Base-by-base conservation (phyloP, 1,140 invertebrate genomes). In the Pristionchus pacificus region DNA sequence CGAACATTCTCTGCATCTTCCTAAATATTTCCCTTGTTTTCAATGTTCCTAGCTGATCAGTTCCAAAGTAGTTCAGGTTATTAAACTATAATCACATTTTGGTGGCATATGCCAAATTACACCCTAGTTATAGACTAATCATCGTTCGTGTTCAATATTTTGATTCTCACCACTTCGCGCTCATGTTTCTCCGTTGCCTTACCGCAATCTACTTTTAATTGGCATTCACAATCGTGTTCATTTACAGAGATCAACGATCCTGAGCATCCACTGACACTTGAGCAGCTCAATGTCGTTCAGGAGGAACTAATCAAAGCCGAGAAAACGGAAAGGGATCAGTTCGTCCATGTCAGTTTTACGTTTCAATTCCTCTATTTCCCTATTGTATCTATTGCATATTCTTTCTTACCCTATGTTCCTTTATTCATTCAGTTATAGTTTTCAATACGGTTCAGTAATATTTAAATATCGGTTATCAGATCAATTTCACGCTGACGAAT, bases 181-280 rank as follows among this genome's bases (percentile, higher is more conserved):
- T n/a, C n/a, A n/a, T n/a, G n/a, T n/a, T n/a, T n/a, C n/a, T n/a
- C n/a, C n/a, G n/a, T n/a, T n/a, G n/a, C n/a, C n/a, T n/a, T n/a
- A n/a, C n/a, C n/a, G n/a, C n/a, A n/a, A n/a, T n/a, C n/a, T n/a
- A n/a, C n/a, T n/a, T n/a, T n/a, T n/a, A n/a, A n/a, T n/a, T n/a
- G n/a, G n/a, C n/a, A n/a, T n/a, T 84, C 74, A 88, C 93, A 55
- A 89, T 90, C 79, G 98, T n/a, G n/a, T n/a, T n/a, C n/a, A n/a
- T n/a, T n/a, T n/a, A n/a, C n/a, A n/a, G n/a, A n/a, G n/a, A n/a
- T 99, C 1, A 95, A 93, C 83, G 97, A 99, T 87, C 97, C 97
- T 0, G 97, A 99, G 86, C 96, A 99, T 88, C 97, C 97, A 0
- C 85, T 98, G 13, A 93, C 93, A 0, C 85, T 99, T 6, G 96